Percentiles rank a stretch among this genome's conserved stretches.
These are phyloP conservation scores for Epizoanthus ramosus DNA, from an alignment of 92 coral and sea anemone genomes.

Conservation along the genomic window DNA sequence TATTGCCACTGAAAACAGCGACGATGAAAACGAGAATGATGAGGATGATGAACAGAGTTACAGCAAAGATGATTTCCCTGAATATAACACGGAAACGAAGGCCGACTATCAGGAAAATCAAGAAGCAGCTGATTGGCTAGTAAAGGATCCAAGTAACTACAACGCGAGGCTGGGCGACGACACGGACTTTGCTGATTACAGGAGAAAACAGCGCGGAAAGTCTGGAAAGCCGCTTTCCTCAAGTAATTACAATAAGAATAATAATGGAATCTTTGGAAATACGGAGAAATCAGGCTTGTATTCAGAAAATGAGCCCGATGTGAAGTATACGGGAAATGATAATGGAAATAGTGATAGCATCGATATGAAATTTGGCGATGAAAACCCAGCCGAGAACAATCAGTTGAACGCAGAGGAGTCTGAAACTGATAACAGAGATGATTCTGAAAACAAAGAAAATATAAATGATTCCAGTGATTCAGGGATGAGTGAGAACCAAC, in stretches of 20 bases:
- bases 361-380: slow-evolving; percentile 15
- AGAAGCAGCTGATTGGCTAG: slow-evolving; percentile 88
- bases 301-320: background rate
- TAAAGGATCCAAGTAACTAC: slow-evolving; percentile 70
- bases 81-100: slow-evolving; percentile 76
- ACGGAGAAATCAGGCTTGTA: slow-evolving; percentile 17
- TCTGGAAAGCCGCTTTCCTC: background rate
- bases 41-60: slow-evolving; percentile 38
- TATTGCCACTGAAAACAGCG: slow-evolving; percentile 51
- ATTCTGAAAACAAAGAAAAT: background rate
- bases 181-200: background rate
- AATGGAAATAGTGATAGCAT: background rate
- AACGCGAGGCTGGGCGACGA: slow-evolving; percentile 57
- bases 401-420: background rate
- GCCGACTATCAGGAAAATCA: slow-evolving; percentile 78
- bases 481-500: background rate
- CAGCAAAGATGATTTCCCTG: slow-evolving; percentile 70
- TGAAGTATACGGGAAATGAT: background rate
- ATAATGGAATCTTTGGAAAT: slow-evolving; percentile 6
- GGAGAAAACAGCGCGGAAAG: slow-evolving; percentile 5
- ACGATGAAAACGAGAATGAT: slow-evolving; percentile 7
- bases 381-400: background rate
- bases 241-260: slow-evolving; percentile 10
- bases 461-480: background rate
- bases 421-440: background rate